Percentiles rank a stretch among this genome's conserved stretches.
These are phyloP conservation scores for Halichoerus grypus DNA, from an alignment of 2,113 vertebrate species.

Conservation along the genomic window DNA sequence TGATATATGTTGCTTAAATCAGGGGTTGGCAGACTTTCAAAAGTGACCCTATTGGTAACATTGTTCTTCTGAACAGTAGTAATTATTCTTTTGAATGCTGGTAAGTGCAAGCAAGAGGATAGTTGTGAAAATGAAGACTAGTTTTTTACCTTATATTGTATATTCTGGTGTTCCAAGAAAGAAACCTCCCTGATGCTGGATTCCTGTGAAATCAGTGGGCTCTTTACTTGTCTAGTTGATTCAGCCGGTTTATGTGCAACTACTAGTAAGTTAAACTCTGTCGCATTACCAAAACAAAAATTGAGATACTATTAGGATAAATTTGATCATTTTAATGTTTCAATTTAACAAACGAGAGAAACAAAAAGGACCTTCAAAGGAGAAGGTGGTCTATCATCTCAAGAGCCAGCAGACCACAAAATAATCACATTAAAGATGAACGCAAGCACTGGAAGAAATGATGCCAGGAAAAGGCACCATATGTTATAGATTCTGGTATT, in stretches of 20 bases:
- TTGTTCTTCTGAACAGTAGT: not conserved
- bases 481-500: conserved; percentile 41
- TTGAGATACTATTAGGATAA: not conserved
- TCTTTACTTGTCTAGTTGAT: not conserved
- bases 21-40: not conserved
- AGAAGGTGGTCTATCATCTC: conserved; percentile 41
- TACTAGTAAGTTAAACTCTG: not conserved
- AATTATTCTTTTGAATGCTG: conserved; percentile 20
- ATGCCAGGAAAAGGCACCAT: not conserved
- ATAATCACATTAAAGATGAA: conserved; percentile 20
- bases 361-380: conserved; percentile 35
- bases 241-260: not conserved
- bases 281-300: not conserved
- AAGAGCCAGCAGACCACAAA: conserved; percentile 53
- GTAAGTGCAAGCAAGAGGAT: not conserved
- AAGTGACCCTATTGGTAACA: not conserved
- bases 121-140: not conserved
- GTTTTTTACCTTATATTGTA: not conserved
- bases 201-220: not conserved
- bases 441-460: not conserved
- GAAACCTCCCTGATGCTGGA: not conserved
- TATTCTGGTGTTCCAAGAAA: not conserved
- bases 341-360: conserved; percentile 6
- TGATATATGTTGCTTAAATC: not conserved
- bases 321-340: conserved; percentile 20